Evolutionary conservation across 92 coral and sea anemone genomes (phyloP).

Genomic region (Zoanthus gigantus): DNA sequence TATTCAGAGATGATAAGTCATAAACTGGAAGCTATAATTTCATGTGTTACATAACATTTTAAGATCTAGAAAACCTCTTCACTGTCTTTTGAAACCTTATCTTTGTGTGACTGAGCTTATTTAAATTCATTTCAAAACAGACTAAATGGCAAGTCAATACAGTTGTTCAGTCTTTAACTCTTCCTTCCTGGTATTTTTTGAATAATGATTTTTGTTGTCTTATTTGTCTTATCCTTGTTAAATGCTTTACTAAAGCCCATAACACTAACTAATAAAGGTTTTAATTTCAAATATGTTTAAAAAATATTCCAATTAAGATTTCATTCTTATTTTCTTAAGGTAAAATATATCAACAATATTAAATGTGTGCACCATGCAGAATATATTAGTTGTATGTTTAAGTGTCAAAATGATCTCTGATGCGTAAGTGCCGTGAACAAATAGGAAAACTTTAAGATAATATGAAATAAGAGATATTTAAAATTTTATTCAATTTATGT

Average conservation of each 20-base stretch:
- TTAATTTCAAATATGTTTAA: too few species aligned
- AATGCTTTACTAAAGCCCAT: neutral
- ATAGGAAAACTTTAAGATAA: too few species aligned
- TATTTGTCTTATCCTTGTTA: neutral
- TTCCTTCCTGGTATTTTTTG: neutral
- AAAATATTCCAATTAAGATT: too few species aligned
- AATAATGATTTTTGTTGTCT: neutral
- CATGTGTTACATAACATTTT: neutral
- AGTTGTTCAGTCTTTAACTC: neutral
- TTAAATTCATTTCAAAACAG: neutral
- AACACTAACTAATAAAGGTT: neutral
- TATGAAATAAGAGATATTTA: too few species aligned
- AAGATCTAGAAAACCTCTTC: neutral
- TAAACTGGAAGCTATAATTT: neutral
- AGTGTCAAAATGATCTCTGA: too few species aligned
- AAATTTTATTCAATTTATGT: too few species aligned
- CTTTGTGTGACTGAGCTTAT: neutral
- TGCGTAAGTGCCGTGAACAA: too few species aligned
- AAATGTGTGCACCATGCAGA: too few species aligned
- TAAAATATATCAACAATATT: too few species aligned
- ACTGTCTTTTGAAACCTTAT: neutral
- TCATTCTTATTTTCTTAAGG: too few species aligned
- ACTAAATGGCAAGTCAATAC: neutral
- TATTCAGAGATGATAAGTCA: neutral
- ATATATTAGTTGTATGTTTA: too few species aligned